phyloP scores from a whole-genome alignment of 1,140 invertebrate genomes.

The Bombus polaris region DNA sequence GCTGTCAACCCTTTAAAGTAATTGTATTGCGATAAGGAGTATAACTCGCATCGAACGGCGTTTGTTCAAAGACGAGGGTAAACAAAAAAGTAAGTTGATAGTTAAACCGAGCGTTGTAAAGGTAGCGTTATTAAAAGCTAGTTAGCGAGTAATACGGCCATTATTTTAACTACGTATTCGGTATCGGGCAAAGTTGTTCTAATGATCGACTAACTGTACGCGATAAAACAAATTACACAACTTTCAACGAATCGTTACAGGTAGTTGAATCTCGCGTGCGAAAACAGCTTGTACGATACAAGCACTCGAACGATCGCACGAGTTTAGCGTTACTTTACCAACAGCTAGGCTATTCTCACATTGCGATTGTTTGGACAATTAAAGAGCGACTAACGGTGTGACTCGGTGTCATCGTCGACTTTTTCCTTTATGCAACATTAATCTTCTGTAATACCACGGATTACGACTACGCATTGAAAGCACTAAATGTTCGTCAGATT shows the following conservation, averaged over 20 bases:
- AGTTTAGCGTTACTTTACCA: background rate
- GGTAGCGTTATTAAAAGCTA: background rate
- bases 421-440: background rate
- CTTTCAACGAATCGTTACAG: constrained; percentile 20
- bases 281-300: background rate
- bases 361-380: background rate
- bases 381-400: background rate
- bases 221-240: constrained; percentile 38
- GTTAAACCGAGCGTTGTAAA: background rate
- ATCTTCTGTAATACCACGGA: background rate
- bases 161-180: constrained; percentile 11
- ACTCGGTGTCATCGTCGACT: background rate
- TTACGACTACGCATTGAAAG: background rate
- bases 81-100: background rate
- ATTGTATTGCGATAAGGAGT: background rate
- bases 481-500: background rate
- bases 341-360: background rate
- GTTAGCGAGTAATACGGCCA: constrained; percentile 25
- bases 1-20: background rate
- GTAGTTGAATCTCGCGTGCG: constrained; percentile 17
- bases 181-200: constrained; percentile 10
- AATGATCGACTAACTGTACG: constrained; percentile 16
- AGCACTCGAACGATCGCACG: background rate
- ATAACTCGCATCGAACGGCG: background rate
- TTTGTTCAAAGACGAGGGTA: background rate